Base-by-base conservation (phyloP, 2,888 invertebrate genomes). In the Entomobrya proxima region DNA sequence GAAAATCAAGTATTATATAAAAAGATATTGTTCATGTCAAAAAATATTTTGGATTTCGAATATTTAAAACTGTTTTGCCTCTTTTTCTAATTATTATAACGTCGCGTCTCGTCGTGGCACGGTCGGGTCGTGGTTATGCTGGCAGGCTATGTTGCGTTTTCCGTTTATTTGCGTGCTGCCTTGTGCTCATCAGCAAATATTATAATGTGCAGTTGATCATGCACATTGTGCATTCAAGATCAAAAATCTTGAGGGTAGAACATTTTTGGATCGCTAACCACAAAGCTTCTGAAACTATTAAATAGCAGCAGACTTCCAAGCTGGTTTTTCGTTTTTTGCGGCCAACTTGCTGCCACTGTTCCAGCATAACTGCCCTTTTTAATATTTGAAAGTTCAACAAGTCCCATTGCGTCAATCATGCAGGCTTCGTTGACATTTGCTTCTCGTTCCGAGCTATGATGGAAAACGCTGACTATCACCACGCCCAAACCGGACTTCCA, bases 371-470 rank as follows among this genome's bases (percentile, higher is more conserved):
- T 88, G 9, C 90, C 90, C 37, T 88, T 90, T 52, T 86, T 90
- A 5, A 88, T 3, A 75, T 90, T 90, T 0, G 87, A 85, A 9
- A 90, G 30, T 47, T 88, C 89, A 6, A 58, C 75, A 2, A 90
- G 75, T 9, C 93, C 96, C 7, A 99, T 92, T 0, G 97, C 96
- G 90, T 97, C 96, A 18, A 99, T 98, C 94, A 99, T 98, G 11
- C 96, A 95, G 0, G 98, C 98, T 92, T 99, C 99, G 88, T 98
- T 93, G 0, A 98, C 97, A 90, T 95, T 97, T 0, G 99, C 98
- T 92, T 99, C 99, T 0, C 95, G 96, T 0, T 97, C 96, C 72
- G 97, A 95, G 0, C 96, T 95, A 92, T 98, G 97, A 91, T 97
- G 97, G 91, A 97, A 98, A 61, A 98, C 94, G 90, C 97, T 97